Evolutionary conservation across 1,140 invertebrate genomes (phyloP).

Genomic region (Pantala flavescens): DNA sequence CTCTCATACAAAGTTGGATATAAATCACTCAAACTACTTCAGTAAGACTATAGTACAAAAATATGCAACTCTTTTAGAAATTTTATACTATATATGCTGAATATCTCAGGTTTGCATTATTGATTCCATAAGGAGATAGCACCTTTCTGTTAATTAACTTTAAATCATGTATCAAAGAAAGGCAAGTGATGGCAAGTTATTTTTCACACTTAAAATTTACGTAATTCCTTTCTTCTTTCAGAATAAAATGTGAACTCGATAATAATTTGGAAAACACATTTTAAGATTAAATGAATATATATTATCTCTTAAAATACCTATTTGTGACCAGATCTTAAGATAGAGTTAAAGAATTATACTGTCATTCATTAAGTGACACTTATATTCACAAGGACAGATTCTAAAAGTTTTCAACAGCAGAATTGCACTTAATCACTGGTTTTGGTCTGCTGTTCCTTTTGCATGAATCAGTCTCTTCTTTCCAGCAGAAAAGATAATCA

Average conservation of each 20-base stretch:
- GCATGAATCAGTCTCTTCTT: neutral
- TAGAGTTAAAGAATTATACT: neutral
- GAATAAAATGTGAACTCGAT: neutral
- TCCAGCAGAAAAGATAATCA: neutral
- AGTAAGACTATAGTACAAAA: conserved; percentile 7
- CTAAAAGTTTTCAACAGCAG: neutral
- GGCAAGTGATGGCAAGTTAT: neutral
- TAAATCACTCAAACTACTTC: neutral
- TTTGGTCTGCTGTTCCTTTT: neutral
- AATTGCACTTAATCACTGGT: neutral
- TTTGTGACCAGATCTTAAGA: neutral
- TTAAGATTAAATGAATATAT: neutral
- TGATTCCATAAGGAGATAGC: neutral
- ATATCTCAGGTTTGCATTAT: neutral
- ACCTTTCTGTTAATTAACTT: neutral
- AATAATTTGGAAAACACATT: neutral
- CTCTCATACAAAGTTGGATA: too few species aligned
- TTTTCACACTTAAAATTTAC: neutral
- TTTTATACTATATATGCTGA: neutral
- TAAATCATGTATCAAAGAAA: neutral
- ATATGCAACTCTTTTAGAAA: neutral
- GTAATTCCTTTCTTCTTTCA: neutral
- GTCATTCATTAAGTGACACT: neutral
- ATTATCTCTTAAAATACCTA: neutral
- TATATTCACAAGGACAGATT: neutral